Conservation (phyloP, 2,797 vertebrate genomes). For the Lates japonicus region DNA sequence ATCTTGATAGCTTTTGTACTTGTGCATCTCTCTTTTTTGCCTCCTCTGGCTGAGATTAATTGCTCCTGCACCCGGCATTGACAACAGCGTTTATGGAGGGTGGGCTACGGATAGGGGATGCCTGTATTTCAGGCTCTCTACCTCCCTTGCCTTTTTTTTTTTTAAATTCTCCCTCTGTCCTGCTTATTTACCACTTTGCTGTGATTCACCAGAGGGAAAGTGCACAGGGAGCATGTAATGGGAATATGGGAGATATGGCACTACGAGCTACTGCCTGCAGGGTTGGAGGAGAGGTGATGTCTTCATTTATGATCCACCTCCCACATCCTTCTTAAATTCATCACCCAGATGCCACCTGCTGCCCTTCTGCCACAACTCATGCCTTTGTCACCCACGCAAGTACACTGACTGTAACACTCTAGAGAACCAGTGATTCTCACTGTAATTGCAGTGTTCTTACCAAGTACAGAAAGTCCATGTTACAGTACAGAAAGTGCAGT, state of each 20-base stretch:
- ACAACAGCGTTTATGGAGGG: constrained; percentile 84
- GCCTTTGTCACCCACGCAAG: constrained; percentile 50
- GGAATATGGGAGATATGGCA: constrained; percentile 59
- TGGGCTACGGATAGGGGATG: constrained; percentile 62
- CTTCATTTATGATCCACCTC: constrained; percentile 66
- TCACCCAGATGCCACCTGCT: constrained; percentile 59
- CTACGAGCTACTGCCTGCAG: constrained; percentile 47
- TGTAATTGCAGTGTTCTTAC: constrained; percentile 10
- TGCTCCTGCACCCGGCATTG: constrained; percentile 71
- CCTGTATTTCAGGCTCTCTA: constrained; percentile 70
- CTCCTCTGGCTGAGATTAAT: constrained; percentile 83
- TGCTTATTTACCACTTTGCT: constrained; percentile 67
- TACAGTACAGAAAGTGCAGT: neutral
- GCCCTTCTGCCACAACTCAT: constrained; percentile 36
- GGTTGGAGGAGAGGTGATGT: constrained; percentile 48
- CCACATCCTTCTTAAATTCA: constrained; percentile 58
- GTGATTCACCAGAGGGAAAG: constrained; percentile 55
- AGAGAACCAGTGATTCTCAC: neutral
- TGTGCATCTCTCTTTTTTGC: constrained; percentile 68
- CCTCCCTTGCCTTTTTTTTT: constrained; percentile 7
- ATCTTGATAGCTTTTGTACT: constrained; percentile 82
- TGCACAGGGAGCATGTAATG: constrained; percentile 51
- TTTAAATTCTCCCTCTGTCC: constrained; percentile 27
- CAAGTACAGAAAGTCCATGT: neutral
- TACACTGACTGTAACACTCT: constrained; percentile 8